Conservation (phyloP, 2,113 vertebrate genomes). For the Cyphomyrus plagiostoma region DNA sequence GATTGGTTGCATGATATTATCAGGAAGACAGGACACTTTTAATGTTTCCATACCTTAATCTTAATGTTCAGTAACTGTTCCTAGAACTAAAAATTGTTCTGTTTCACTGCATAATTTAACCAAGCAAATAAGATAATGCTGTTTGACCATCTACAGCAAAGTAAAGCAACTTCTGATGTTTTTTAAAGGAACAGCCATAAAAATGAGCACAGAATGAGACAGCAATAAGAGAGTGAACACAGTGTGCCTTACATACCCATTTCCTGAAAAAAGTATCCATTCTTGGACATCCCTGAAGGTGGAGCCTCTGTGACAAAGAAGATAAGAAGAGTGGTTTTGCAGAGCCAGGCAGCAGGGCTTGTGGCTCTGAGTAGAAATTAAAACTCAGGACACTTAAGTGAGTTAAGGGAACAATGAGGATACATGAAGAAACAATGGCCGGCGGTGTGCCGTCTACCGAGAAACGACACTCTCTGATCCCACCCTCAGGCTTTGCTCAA, state of each 20-base stretch:
- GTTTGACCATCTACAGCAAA: neutral
- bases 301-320: constrained; percentile 44
- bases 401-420: neutral
- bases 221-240: neutral
- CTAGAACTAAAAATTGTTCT: neutral
- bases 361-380: neutral
- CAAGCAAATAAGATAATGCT: neutral
- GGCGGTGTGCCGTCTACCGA: neutral
- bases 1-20: neutral
- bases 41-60: neutral
- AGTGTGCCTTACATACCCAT: constrained; percentile 67
- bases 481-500: neutral
- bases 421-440: constrained; percentile 1
- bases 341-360: neutral
- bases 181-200: constrained; percentile 21
- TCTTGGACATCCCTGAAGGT: constrained; percentile 66
- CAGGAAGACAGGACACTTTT: neutral
- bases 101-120: neutral
- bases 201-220: constrained; percentile 42
- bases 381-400: neutral
- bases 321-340: constrained; percentile 20
- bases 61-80: neutral
- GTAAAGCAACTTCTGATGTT: neutral
- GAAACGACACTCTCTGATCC: neutral
- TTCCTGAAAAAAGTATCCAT: constrained; percentile 75